Base-by-base conservation (phyloP, 2,113 vertebrate species). In the Calidris pygmaea region DNA sequence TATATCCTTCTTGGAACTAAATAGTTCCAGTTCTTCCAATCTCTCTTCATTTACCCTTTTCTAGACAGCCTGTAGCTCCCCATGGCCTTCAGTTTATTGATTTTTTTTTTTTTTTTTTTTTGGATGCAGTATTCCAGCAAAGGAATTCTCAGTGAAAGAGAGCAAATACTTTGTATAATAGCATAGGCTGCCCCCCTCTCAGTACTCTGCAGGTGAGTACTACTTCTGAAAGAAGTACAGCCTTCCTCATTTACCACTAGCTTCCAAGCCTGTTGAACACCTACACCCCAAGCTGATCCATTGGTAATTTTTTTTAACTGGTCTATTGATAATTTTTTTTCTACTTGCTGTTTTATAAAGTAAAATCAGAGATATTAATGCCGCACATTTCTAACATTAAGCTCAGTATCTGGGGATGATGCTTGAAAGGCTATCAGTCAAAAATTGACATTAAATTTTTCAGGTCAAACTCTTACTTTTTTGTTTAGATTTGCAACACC, bases 241-340 rank as follows among this genome's bases (percentile, higher is more conserved):
- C 24, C 11, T 71, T 66, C 17, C 35, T 48, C 7, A 6, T 67
- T 78, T 53, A 48, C 34, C 22, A 10, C 19, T 26, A 2, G 4
- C 32, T 76, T 80, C 29, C 58, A 72, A n/a, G 16, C 9, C 26
- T 70, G 7, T 50, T 73, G 48, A 80, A 24, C 52, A 62, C 30
- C 27, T 59, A 32, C n/a, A 27, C 6, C 18, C 5, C 4, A 24
- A 53, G 14, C 5, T 30, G 29, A 47, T 80, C 17, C 0, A 0
- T 29, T 56, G 14, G 20, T 55, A 29, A 6, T 41, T 79, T 72
- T 78, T 62, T 80, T 37, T n/a, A 37, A 37, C n/a, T 76, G 18
- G 26, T 39, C 45, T 47, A 47, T 47, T 21, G 45, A 19, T 21
- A 47, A 47, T 47, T 47, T 47, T 47, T 47, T 22, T 43, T 27